Conservation (phyloP, 2,888 invertebrate species). For the Agrochola lota region DNA sequence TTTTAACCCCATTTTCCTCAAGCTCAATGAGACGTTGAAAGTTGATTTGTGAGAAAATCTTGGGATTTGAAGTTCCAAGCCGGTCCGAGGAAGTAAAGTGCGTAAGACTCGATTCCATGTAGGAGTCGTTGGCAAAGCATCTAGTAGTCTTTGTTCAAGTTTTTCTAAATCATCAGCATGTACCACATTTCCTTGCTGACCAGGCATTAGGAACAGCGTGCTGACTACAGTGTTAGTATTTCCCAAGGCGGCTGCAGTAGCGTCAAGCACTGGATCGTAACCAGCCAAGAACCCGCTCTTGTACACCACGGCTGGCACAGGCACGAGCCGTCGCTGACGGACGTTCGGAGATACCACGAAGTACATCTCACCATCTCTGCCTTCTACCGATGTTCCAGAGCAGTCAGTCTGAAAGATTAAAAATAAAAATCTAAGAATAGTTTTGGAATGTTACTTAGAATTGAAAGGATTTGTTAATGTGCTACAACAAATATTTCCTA, state of each 20-base stretch:
- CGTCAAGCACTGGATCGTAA: slow-evolving; percentile 95
- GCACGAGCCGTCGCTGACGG: slow-evolving; percentile 94
- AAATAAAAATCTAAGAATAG: slow-evolving; percentile 21
- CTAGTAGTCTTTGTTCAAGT: slow-evolving; percentile 93
- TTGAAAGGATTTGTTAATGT: not conserved
- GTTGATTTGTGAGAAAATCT: slow-evolving; percentile 95
- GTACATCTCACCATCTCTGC: slow-evolving; percentile 96
- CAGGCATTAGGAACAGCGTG: slow-evolving; percentile 95
- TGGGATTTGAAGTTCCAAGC: slow-evolving; percentile 95
- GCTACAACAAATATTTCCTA: not conserved
- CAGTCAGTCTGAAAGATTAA: slow-evolving; percentile 94
- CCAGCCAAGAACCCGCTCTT: slow-evolving; percentile 94
- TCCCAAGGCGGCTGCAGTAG: slow-evolving; percentile 95
- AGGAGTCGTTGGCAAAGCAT: slow-evolving; percentile 92
- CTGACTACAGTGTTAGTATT: slow-evolving; percentile 93
- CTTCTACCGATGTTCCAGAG: slow-evolving; percentile 93
- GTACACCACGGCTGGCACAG: slow-evolving; percentile 96
- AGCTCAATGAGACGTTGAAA: slow-evolving; percentile 94
- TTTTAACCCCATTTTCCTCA: slow-evolving; percentile 95
- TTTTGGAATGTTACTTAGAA: not conserved
- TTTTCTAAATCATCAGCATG: slow-evolving; percentile 94
- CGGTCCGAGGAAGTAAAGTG: slow-evolving; percentile 93
- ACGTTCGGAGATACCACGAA: slow-evolving; percentile 95
- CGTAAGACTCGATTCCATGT: slow-evolving; percentile 94
- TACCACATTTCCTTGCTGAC: slow-evolving; percentile 95